Evolutionary conservation across 2,888 invertebrate genomes (phyloP).

Genomic region (Lypha dubia): DNA sequence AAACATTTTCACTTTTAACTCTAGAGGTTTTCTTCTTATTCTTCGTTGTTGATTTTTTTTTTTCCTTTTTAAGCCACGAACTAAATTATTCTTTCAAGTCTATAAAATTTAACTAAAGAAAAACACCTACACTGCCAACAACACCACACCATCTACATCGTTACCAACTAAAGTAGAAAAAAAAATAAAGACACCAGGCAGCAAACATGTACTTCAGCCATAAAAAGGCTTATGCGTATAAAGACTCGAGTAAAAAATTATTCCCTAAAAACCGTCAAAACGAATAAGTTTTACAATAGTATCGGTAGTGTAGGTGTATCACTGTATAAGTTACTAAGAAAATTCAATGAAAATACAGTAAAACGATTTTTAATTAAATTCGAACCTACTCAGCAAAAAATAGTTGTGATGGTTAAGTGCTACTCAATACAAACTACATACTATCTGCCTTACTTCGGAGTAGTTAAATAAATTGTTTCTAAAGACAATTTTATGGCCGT

Average conservation of each 20-base stretch:
- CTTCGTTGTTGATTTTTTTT: conserved; percentile 9
- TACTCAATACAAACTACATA: too few species aligned
- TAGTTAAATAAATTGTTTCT: too few species aligned
- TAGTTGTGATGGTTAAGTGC: too few species aligned
- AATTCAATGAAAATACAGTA: not conserved
- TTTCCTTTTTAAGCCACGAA: not conserved
- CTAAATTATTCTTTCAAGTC: conserved; percentile 51
- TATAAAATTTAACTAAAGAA: conserved; percentile 39
- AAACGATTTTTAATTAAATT: too few species aligned
- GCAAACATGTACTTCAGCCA: conserved; percentile 64
- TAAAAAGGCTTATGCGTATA: conserved; percentile 48
- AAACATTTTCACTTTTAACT: conserved; percentile 70
- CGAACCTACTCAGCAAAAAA: too few species aligned
- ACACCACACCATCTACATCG: conserved; percentile 36
- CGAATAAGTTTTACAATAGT: conserved; percentile 23
- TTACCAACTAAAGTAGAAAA: not conserved
- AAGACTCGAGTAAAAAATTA: conserved; percentile 24
- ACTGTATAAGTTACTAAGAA: conserved; percentile 22
- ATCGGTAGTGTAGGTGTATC: not conserved
- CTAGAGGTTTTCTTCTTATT: conserved; percentile 10
- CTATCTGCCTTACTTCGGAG: too few species aligned
- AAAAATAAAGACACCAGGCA: conserved; percentile 27
- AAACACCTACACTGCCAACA: conserved; percentile 63
- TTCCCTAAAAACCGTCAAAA: conserved; percentile 14
- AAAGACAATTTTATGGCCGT: too few species aligned